Percentiles rank a stretch among this genome's conserved stretches.
These are phyloP conservation scores for Montipora foliosa DNA, from an alignment of 64 coral and sea anemone genomes.

Conservation along the genomic window DNA sequence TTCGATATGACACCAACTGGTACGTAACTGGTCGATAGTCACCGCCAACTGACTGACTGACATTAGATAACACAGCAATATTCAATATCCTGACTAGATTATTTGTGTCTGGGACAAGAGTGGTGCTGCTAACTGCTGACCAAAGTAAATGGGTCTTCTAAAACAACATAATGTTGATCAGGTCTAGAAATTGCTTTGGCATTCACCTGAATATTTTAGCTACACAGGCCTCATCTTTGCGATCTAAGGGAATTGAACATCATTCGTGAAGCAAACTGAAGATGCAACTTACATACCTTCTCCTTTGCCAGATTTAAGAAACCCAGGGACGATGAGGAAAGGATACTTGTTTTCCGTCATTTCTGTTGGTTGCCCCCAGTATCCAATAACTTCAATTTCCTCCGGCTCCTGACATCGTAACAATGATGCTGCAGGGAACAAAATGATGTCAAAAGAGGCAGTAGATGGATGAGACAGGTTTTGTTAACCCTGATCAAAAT, in stretches of 20 bases:
- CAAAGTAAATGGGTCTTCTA: background rate
- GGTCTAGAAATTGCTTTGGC: background rate
- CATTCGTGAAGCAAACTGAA: background rate
- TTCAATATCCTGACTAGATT: too few relatives aligned
- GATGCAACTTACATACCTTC: background rate
- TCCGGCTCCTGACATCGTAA: background rate
- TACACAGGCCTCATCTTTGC: background rate
- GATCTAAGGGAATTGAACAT: background rate
- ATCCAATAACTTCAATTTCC: slow-evolving; percentile 19
- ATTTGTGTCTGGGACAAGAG: too few relatives aligned
- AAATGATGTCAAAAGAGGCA: background rate
- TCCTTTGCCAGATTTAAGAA: slow-evolving; percentile 26
- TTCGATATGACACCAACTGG: too few relatives aligned
- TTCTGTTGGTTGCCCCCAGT: slow-evolving; percentile 35
- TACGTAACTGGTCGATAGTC: too few relatives aligned
- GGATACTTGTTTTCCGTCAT: background rate
- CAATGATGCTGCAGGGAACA: background rate
- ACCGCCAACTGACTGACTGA: too few relatives aligned
- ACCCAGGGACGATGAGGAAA: slow-evolving; percentile 48
- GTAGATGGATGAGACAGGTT: too few relatives aligned
- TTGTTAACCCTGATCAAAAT: too few relatives aligned
- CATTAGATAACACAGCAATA: too few relatives aligned
- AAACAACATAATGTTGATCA: too few relatives aligned
- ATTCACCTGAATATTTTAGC: background rate
- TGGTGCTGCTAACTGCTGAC: too few relatives aligned